A percentile compares a stretch with the other conserved stretches of the same genome.
phyloP scores from a whole-genome alignment of 2,797 vertebrate species.

The Aulostomus chinensis region DNA sequence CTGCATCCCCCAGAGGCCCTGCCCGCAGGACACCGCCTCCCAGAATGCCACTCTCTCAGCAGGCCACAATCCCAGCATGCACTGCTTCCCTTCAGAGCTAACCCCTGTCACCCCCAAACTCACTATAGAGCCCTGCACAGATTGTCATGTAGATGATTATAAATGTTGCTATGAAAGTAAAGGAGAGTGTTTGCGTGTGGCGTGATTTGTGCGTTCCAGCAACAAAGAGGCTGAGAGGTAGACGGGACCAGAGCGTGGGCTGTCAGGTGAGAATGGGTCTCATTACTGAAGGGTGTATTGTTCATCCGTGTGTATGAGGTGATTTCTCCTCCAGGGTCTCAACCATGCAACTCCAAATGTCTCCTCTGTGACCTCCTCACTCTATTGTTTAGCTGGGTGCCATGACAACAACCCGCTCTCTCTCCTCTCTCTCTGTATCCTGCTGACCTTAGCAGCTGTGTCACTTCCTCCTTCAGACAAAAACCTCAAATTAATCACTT shows the following conservation, averaged over 20 bases:
- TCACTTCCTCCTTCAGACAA: slow-evolving; percentile 78
- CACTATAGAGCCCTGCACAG: slow-evolving; percentile 64
- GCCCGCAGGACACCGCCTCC: slow-evolving; percentile 84
- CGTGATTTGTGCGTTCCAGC: slow-evolving; percentile 64
- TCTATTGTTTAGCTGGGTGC: slow-evolving; percentile 56
- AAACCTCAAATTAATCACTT: slow-evolving; percentile 59
- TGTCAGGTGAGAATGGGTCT: slow-evolving; percentile 62
- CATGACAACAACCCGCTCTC: slow-evolving; percentile 72
- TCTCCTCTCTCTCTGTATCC: slow-evolving; percentile 57
- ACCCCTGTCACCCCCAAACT: slow-evolving; percentile 70
- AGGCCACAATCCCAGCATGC: slow-evolving; percentile 82
- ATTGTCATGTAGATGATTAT: slow-evolving; percentile 82
- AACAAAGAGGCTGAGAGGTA: slow-evolving; percentile 47
- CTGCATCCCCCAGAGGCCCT: slow-evolving; percentile 87
- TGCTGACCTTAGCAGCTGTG: slow-evolving; percentile 83
- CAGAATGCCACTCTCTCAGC: slow-evolving; percentile 83
- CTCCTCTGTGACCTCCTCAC: slow-evolving; percentile 40
- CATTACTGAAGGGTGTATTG: slow-evolving; percentile 10
- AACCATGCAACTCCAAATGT: slow-evolving; percentile 14
- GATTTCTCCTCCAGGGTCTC: slow-evolving; percentile 43
- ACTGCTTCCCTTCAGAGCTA: slow-evolving; percentile 75
- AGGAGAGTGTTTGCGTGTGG: slow-evolving; percentile 32
- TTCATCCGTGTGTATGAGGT: slow-evolving; percentile 31
- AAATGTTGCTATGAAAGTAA: slow-evolving; percentile 70
- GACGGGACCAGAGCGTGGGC: slow-evolving; percentile 23